Conservation (phyloP, 2,888 invertebrate genomes). For the Watsonalla binaria region DNA sequence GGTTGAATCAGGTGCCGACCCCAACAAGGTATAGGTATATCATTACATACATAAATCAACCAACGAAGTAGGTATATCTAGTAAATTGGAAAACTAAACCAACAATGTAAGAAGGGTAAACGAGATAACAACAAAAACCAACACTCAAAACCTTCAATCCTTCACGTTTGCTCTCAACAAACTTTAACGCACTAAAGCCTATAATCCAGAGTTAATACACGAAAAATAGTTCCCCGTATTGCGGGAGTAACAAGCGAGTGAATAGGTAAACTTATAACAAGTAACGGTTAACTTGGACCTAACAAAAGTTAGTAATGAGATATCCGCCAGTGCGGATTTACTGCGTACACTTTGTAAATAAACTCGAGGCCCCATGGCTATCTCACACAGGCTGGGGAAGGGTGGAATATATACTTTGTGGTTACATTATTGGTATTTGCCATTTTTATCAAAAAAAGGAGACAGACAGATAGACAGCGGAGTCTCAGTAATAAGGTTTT, state of each 20-base stretch:
- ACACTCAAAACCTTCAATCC: neutral
- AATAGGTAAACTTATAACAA: constrained; percentile 57
- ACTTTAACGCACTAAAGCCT: neutral
- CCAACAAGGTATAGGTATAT: neutral
- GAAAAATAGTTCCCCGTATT: neutral
- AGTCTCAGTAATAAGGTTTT: too few relatives aligned
- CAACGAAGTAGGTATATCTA: too few relatives aligned
- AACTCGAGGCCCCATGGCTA: constrained; percentile 22
- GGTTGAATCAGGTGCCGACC: neutral
- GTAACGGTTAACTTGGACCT: constrained; percentile 36
- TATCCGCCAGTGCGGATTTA: constrained; percentile 52
- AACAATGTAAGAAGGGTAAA: too few relatives aligned
- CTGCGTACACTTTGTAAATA: constrained; percentile 43
- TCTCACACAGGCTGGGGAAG: constrained; percentile 1
- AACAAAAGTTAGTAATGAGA: constrained; percentile 63
- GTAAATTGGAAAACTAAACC: too few relatives aligned
- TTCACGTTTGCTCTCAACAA: neutral
- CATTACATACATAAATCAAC: too few relatives aligned
- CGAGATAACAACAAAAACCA: neutral
- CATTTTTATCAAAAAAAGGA: neutral
- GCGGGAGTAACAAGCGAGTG: constrained; percentile 18
- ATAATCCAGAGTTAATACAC: neutral
- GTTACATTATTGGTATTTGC: constrained; percentile 5
- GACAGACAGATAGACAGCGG: too few relatives aligned
- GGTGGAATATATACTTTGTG: neutral